Conservation (phyloP, 2,113 vertebrate species). For the Campylomormyrus numenius region DNA sequence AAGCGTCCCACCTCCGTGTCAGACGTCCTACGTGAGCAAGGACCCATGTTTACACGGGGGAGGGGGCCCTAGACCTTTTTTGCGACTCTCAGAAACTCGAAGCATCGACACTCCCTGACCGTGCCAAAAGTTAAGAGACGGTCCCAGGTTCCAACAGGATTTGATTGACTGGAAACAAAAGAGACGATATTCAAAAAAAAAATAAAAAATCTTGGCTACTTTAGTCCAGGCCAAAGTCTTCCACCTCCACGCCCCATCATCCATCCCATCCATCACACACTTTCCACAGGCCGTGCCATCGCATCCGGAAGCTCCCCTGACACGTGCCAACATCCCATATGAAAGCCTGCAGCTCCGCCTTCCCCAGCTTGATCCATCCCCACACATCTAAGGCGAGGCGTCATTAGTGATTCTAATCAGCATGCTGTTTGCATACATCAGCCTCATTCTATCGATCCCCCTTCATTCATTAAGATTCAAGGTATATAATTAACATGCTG, state of each 20-base stretch:
- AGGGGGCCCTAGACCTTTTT: neutral
- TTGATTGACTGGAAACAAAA: neutral
- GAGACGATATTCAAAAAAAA: neutral
- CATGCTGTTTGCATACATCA: slow-evolving; percentile 74
- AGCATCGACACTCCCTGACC: neutral
- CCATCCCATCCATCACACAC: neutral
- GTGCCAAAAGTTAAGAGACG: neutral
- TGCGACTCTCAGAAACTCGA: neutral
- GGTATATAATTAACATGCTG: slow-evolving; percentile 68
- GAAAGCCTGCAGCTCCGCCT: neutral
- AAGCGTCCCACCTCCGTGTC: neutral
- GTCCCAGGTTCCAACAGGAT: neutral
- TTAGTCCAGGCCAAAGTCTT: neutral
- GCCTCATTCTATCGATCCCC: slow-evolving; percentile 71
- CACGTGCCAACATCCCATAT: neutral
- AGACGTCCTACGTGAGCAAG: neutral
- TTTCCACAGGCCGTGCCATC: neutral
- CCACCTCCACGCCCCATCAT: neutral
- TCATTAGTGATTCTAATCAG: slow-evolving; percentile 67
- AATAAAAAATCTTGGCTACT: neutral
- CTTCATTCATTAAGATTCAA: slow-evolving; percentile 69
- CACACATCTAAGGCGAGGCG: slow-evolving; percentile 44
- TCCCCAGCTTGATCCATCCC: slow-evolving; percentile 17
- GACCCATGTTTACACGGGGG: neutral
- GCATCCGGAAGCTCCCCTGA: neutral